Percentiles rank a stretch among this genome's conserved stretches.
Conservation (phyloP, 2,113 vertebrate genomes). For the Lophotis ruficrista region DNA sequence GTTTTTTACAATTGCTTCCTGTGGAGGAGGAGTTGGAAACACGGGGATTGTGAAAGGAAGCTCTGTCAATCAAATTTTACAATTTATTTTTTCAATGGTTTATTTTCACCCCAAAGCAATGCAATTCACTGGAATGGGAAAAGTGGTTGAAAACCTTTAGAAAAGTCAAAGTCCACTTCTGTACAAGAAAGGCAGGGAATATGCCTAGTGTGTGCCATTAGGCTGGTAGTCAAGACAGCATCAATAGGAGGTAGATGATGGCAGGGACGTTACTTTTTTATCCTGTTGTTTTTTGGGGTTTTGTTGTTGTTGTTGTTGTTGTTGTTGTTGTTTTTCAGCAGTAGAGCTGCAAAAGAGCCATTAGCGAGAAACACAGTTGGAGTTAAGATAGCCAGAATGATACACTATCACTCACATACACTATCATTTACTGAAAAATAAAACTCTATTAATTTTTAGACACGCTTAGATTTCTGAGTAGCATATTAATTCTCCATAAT, state of each 20-base stretch:
- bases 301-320: too few species aligned
- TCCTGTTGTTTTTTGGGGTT: not conserved
- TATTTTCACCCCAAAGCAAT: constrained; percentile 52
- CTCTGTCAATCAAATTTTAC: constrained; percentile 50
- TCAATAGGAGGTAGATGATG: not conserved
- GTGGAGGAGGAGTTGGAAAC: constrained; percentile 33
- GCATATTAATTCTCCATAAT: not conserved
- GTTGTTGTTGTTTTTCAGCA: not conserved
- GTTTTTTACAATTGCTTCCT: constrained; percentile 51
- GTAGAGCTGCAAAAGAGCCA: not conserved
- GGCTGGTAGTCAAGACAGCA: not conserved
- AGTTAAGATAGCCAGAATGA: not conserved
- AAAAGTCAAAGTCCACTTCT: constrained; percentile 22
- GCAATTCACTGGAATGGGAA: constrained; percentile 27
- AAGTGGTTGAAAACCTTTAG: constrained; percentile 32
- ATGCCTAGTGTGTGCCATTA: not conserved
- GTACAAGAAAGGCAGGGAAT: not conserved
- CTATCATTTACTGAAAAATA: not conserved
- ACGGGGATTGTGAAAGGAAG: not conserved
- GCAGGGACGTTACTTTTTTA: not conserved
- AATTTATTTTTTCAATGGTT: constrained; percentile 36
- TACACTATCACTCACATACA: not conserved
- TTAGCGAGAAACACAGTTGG: not conserved
- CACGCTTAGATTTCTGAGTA: not conserved
- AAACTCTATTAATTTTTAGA: not conserved